Conservation (phyloP, 2,797 vertebrate species). For the Garrulus glandarius region DNA sequence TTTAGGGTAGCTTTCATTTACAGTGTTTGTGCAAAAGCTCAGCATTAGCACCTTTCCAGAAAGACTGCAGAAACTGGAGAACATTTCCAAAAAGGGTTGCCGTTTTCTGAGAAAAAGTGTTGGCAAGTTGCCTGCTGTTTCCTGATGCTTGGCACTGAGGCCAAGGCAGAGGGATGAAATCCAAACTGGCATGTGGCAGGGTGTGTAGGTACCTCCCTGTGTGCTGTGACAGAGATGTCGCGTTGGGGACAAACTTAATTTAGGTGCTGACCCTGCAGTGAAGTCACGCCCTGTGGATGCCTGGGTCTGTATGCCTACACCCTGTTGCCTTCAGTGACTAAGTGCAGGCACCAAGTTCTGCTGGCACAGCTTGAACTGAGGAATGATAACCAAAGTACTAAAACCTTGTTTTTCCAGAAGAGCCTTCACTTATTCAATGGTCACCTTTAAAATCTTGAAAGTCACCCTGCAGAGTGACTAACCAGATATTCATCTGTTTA, state of each 20-base stretch:
- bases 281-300: background rate
- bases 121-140: slow-evolving; percentile 30
- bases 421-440: background rate
- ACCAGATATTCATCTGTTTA: background rate
- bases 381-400: fast-evolving
- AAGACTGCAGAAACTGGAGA: slow-evolving; percentile 27
- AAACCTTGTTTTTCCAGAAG: background rate
- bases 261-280: background rate
- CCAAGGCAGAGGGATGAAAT: slow-evolving; percentile 27
- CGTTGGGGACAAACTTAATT: background rate
- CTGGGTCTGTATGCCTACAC: background rate
- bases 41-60: background rate
- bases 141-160: slow-evolving; percentile 10
- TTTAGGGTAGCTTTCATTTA: slow-evolving; percentile 18
- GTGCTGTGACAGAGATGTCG: slow-evolving; percentile 17
- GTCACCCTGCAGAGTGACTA: background rate
- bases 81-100: slow-evolving; percentile 51
- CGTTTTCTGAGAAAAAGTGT: slow-evolving; percentile 49
- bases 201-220: background rate
- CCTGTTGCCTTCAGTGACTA: background rate
- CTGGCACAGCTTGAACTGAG: background rate
- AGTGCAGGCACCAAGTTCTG: background rate
- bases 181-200: background rate
- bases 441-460: background rate
- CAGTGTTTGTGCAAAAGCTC: background rate